These are phyloP conservation scores for Drosophila tani DNA, from an alignment of 1,140 invertebrate genomes.

Conservation along the genomic window DNA sequence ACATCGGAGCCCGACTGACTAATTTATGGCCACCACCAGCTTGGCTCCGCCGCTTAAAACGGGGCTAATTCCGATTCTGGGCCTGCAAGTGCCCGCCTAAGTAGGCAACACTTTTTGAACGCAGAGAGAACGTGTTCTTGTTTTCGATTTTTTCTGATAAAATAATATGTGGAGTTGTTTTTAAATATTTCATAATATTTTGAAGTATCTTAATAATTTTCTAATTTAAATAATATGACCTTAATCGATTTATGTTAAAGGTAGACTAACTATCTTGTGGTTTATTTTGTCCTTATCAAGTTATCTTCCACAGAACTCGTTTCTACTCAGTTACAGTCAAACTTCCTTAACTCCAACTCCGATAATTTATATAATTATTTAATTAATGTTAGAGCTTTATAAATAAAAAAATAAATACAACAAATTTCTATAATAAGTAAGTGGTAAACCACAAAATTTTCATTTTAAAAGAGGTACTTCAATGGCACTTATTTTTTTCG, in stretches of 20 bases:
- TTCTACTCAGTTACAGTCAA: not conserved
- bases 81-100: conserved; percentile 36
- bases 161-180: too few species aligned
- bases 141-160: not conserved
- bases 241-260: not conserved
- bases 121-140: not conserved
- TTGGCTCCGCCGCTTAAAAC: conserved; percentile 62
- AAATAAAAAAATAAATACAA: too few species aligned
- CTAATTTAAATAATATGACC: not conserved
- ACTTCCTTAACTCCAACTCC: not conserved
- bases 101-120: conserved; percentile 54
- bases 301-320: not conserved
- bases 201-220: not conserved
- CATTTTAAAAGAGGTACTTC: too few species aligned
- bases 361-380: too few species aligned
- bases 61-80: conserved; percentile 61
- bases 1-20: conserved; percentile 64
- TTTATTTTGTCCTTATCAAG: not conserved
- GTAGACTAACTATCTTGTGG: too few species aligned
- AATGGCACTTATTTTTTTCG: too few species aligned
- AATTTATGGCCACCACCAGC: conserved; percentile 77
- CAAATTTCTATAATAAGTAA: too few species aligned
- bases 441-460: too few species aligned
- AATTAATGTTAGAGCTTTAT: too few species aligned
- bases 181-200: not conserved